Percentiles rank a stretch among this genome's conserved stretches.
These are phyloP conservation scores for Nomada ferruginata DNA, from an alignment of 2,888 invertebrate genomes.

Conservation along the genomic window DNA sequence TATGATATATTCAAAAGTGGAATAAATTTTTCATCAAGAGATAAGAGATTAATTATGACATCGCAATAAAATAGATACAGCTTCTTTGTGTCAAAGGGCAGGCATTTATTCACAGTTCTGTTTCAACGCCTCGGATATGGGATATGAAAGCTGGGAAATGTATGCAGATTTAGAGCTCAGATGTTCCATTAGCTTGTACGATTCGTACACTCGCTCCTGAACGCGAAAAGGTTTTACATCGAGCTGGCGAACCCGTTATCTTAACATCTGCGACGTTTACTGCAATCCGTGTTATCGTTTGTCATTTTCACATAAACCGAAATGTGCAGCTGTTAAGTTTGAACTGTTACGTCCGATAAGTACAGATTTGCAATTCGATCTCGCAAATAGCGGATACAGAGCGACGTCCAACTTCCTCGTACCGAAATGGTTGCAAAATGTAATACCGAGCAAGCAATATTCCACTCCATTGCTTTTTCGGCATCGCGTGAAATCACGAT, in stretches of 20 bases:
- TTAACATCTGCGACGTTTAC: constrained; percentile 13
- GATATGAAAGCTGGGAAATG: constrained; percentile 22
- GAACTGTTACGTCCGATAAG: not conserved
- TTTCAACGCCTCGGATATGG: constrained; percentile 13
- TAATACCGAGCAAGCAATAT: too few relatives aligned
- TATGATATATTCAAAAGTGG: not conserved
- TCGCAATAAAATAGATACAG: not conserved
- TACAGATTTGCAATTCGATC: not conserved
- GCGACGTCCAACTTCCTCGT: too few relatives aligned
- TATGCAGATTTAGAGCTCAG: constrained; percentile 23
- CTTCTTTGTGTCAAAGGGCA: not conserved
- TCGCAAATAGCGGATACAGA: too few relatives aligned
- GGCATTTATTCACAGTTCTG: constrained; percentile 7
- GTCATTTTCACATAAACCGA: constrained; percentile 13
- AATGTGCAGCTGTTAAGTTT: constrained; percentile 12
- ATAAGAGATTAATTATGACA: not conserved
- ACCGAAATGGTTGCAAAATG: too few relatives aligned
- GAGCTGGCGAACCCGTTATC: constrained; percentile 1
- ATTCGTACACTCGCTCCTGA: constrained; percentile 16
- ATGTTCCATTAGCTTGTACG: constrained; percentile 34
- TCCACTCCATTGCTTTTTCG: too few relatives aligned
- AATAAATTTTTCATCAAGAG: not conserved
- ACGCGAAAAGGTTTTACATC: constrained; percentile 3
- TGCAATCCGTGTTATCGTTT: constrained; percentile 20
- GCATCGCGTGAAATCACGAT: too few relatives aligned